Evolutionary conservation across 2,113 vertebrate species (phyloP).

Genomic region (Callaeas wilsoni): DNA sequence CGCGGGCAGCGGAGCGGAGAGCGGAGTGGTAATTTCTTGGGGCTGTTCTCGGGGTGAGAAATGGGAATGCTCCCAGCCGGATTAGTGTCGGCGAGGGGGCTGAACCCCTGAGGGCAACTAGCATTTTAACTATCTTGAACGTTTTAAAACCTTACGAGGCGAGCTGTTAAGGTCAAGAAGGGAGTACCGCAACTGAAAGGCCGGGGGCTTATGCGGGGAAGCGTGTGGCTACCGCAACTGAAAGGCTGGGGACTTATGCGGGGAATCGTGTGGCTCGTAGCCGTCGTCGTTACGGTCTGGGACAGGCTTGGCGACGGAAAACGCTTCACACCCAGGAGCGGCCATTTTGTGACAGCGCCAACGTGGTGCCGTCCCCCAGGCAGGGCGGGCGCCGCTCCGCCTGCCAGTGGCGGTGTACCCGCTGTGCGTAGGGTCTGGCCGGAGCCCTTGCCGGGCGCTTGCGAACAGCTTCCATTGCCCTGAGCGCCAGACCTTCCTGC

Average conservation of each 20-base stretch:
- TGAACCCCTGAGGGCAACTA: not conserved
- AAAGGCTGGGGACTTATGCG: not conserved
- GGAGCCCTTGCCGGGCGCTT: rapidly evolving
- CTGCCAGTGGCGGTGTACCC: rapidly evolving
- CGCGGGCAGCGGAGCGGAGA: rapidly evolving
- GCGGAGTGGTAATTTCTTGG: rapidly evolving
- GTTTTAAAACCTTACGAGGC: not conserved
- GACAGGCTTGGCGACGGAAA: rapidly evolving
- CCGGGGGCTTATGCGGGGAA: rapidly evolving
- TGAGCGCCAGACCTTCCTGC: rapidly evolving
- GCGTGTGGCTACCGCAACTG: rapidly evolving
- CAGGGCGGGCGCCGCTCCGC: rapidly evolving
- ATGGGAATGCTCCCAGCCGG: rapidly evolving
- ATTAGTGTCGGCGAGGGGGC: rapidly evolving
- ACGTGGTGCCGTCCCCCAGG: rapidly evolving
- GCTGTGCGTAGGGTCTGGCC: rapidly evolving
- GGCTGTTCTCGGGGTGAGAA: no score
- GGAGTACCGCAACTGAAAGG: rapidly evolving
- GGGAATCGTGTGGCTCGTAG: rapidly evolving
- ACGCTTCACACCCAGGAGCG: not conserved
- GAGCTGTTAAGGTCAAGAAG: no score
- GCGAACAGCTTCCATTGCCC: rapidly evolving
- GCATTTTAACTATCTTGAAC: rapidly evolving
- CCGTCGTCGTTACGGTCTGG: not conserved
- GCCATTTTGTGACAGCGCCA: not conserved